Evolutionary conservation across 2,888 invertebrate genomes (phyloP).

Genomic region (Phragmatobia fuliginosa): DNA sequence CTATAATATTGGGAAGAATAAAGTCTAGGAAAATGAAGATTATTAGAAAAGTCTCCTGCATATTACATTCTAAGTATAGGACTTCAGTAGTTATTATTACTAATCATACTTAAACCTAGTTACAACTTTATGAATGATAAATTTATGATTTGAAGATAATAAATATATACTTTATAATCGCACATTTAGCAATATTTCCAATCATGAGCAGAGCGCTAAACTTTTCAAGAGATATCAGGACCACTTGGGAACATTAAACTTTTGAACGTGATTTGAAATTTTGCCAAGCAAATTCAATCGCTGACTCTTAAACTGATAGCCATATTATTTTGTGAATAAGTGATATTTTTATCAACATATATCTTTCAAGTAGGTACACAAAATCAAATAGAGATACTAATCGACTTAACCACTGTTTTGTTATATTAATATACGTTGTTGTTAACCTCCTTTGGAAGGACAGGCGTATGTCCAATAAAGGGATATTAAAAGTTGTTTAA

Average conservation of each 20-base stretch:
- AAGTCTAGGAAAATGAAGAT: no score
- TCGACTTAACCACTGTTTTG: no score
- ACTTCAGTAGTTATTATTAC: background rate
- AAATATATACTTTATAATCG: background rate
- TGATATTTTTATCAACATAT: background rate
- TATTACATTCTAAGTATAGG: background rate
- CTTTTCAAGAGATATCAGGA: background rate
- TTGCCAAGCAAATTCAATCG: background rate
- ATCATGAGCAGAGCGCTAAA: background rate
- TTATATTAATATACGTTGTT: no score
- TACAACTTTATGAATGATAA: background rate
- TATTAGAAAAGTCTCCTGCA: no score
- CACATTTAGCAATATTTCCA: background rate
- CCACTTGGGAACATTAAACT: background rate
- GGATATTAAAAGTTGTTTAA: no score
- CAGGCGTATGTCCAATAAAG: no score
- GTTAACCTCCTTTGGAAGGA: no score
- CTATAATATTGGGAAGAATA: no score
- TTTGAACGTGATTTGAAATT: background rate
- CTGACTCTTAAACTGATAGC: background rate
- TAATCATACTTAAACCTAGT: background rate
- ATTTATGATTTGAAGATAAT: background rate
- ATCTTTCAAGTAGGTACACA: background rate
- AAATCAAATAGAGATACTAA: background rate
- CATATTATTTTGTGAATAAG: background rate